Base-by-base conservation (phyloP, 2,113 vertebrate genomes). In the Psophia crepitans region DNA sequence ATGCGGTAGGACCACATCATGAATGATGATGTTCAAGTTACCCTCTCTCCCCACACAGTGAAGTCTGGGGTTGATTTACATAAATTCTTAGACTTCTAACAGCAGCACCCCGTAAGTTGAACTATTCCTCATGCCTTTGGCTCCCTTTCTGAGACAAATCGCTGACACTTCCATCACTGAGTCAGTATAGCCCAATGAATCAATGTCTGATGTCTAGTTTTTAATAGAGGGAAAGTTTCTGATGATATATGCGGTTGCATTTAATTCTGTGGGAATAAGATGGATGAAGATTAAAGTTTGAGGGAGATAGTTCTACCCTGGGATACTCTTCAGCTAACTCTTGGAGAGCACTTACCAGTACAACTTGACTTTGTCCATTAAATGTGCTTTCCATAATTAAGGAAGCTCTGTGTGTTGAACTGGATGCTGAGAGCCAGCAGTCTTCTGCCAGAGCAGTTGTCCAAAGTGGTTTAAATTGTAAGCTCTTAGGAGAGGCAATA, bases 41-140 rank as follows among this genome's bases (percentile, higher is more conserved):
- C 48, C 32, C 33, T 89, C 48, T 78, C 51, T 78, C 53, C 71
- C 43, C 30, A 4, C 88, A 92, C 84, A 75, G 19, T 32, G n/a
- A 66, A 78, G 48, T 76, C 83, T 94, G 90, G 82, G 73, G 48
- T 61, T 96, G 84, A 89, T 96, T 93, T 95, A 92, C 83, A 92
- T 73, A 53, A 92, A 79, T 90, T 84, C 61, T 89, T 82, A 60
- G 21, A 76, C 91, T 96, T 96, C 89, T 71, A 71, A 74, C 92
- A 91, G 92, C 92, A 95, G 56, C 73, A 92, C 48, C 69, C 77
- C 5, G 0, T 71, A 89, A 95, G 49, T 21, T 84, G 80, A 91
- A 57, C 69, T 79, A n/a, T 82, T 85, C 32, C 69, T 84, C 41
- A 28, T 82, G 70, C 24, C 78, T 92, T 89, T 93, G 92, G 86